phyloP scores from a whole-genome alignment of 2,888 invertebrate species.

The Andrena hattorfiana region DNA sequence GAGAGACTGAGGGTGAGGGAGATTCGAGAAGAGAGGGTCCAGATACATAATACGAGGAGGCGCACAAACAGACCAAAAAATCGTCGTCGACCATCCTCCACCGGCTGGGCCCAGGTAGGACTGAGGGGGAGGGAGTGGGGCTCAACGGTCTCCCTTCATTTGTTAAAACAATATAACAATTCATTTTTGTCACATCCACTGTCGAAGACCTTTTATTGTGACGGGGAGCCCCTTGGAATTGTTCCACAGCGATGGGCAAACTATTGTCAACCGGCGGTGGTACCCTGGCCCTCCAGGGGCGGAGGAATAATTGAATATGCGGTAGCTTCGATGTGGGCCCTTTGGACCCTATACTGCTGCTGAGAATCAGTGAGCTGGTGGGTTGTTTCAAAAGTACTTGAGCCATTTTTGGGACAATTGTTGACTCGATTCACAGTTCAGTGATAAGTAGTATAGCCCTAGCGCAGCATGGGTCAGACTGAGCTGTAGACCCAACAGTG shows the following conservation, averaged over 20 bases:
- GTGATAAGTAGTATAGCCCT: too few species aligned
- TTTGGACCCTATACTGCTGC: not conserved
- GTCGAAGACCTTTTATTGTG: constrained; percentile 79
- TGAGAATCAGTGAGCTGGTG: not conserved
- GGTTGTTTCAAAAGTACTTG: too few species aligned
- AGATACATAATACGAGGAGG: constrained; percentile 77
- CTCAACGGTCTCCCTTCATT: constrained; percentile 79
- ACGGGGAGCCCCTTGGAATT: constrained; percentile 68
- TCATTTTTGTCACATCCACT: constrained; percentile 83
- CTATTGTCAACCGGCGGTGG: constrained; percentile 70
- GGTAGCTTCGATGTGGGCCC: not conserved
- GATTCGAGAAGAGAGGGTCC: constrained; percentile 64
- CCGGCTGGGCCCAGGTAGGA: constrained; percentile 29
- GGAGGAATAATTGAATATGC: constrained; percentile 26
- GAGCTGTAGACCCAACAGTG: too few species aligned
- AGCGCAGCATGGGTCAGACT: too few species aligned
- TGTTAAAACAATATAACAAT: constrained; percentile 84
- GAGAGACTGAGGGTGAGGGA: constrained; percentile 25
- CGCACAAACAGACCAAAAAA: constrained; percentile 62
- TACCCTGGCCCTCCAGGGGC: constrained; percentile 40
- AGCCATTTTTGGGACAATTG: too few species aligned
- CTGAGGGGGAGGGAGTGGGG: constrained; percentile 45
- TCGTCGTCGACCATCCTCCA: constrained; percentile 31
- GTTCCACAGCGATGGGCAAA: constrained; percentile 71
- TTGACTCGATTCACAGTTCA: too few species aligned